phyloP scores from a whole-genome alignment of 1,140 invertebrate species.

The Diuraphis noxia region DNA sequence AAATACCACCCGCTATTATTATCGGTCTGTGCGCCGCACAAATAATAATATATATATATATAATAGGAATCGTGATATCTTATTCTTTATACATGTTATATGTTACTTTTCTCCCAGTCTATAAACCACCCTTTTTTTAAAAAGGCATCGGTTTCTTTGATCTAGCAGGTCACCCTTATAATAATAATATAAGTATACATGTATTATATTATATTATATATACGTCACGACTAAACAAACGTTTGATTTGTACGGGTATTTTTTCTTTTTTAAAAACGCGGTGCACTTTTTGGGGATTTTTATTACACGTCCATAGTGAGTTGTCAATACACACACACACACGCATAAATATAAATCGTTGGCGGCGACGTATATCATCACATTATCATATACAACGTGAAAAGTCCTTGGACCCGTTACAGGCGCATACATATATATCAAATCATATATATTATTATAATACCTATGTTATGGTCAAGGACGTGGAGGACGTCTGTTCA shows the following conservation, averaged over 20 bases:
- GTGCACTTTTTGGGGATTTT: constrained; percentile 10
- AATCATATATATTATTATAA: background rate
- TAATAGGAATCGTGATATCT: constrained; percentile 17
- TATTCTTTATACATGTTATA: constrained; percentile 15
- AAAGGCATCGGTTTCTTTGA: constrained; percentile 49
- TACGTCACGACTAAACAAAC: constrained; percentile 32
- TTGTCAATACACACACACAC: background rate
- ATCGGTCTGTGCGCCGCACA: background rate
- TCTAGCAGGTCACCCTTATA: constrained; percentile 30
- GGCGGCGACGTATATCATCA: background rate
- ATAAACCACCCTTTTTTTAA: constrained; percentile 38
- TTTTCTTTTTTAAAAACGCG: background rate
- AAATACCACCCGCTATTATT: constrained; percentile 52
- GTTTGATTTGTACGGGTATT: constrained; percentile 18
- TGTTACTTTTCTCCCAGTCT: constrained; percentile 27
- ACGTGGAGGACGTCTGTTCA: background rate
- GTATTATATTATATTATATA: constrained; percentile 9
- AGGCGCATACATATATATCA: background rate
- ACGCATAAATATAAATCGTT: background rate
- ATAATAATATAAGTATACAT: background rate
- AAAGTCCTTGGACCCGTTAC: constrained; percentile 33
- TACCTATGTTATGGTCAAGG: constrained; percentile 18
- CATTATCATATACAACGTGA: background rate
- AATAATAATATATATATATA: constrained; percentile 18
- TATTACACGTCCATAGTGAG: background rate